These are phyloP conservation scores for Pinna nobilis DNA, from an alignment of 1,140 invertebrate species.

Conservation along the genomic window DNA sequence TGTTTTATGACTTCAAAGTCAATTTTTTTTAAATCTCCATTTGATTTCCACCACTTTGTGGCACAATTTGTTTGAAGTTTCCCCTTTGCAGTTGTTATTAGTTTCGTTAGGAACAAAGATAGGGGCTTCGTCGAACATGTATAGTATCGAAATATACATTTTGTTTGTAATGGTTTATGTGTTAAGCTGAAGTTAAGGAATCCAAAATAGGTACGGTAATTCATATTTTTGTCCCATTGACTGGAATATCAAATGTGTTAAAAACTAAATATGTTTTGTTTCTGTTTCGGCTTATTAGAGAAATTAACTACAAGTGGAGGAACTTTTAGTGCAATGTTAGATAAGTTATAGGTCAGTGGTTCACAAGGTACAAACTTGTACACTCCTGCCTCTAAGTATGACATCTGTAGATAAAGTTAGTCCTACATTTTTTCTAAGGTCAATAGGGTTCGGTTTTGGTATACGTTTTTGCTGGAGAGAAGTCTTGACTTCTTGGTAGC, in stretches of 20 bases:
- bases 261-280: background rate
- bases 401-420: too few relatives aligned
- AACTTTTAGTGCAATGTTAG: too few relatives aligned
- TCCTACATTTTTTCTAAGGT: too few relatives aligned
- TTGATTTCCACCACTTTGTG: background rate
- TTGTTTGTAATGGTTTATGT: background rate
- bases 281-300: background rate
- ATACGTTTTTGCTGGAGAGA: too few relatives aligned
- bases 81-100: background rate
- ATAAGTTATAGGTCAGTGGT: too few relatives aligned
- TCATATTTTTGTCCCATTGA: background rate
- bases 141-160: background rate
- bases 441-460: too few relatives aligned
- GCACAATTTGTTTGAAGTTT: background rate
- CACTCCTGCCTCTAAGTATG: too few relatives aligned
- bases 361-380: too few relatives aligned
- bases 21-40: background rate
- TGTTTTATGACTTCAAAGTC: background rate
- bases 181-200: too few relatives aligned
- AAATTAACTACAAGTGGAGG: too few relatives aligned
- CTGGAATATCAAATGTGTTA: background rate
- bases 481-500: too few relatives aligned
- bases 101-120: background rate
- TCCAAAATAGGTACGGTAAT: background rate
- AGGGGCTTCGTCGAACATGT: conserved; percentile 2